These are phyloP conservation scores for Leucoraja erinaceus DNA, from an alignment of 2,113 vertebrate genomes.

Conservation along the genomic window DNA sequence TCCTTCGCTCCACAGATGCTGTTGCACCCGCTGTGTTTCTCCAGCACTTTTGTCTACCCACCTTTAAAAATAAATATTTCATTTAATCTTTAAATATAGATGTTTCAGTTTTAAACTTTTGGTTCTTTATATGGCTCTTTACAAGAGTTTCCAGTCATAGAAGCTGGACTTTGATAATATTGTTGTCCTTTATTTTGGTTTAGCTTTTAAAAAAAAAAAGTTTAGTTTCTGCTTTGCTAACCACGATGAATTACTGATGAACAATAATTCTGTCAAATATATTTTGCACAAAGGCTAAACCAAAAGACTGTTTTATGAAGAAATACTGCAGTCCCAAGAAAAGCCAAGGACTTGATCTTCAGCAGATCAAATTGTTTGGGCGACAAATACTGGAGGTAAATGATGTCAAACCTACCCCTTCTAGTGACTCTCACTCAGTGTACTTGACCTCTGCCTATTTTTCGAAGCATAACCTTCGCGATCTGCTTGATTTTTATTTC, in stretches of 20 bases:
- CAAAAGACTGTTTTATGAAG: constrained; percentile 83
- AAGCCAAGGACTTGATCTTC: constrained; percentile 84
- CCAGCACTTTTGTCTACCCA: too few relatives aligned
- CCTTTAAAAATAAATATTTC: too few relatives aligned
- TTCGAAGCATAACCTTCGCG: neutral
- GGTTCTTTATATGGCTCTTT: neutral
- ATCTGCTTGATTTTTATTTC: constrained; percentile 37
- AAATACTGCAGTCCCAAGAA: constrained; percentile 94
- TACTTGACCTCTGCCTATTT: neutral
- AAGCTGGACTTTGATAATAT: neutral
- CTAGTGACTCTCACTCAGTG: neutral
- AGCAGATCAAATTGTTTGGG: constrained; percentile 80
- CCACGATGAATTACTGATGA: neutral
- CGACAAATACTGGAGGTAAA: constrained; percentile 89
- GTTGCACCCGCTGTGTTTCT: too few relatives aligned
- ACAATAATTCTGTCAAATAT: constrained; percentile 18
- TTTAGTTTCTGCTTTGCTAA: neutral
- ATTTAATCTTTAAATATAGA: neutral
- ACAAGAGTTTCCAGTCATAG: neutral
- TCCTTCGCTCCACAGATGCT: too few relatives aligned
- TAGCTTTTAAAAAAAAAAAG: neutral
- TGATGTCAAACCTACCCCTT: neutral
- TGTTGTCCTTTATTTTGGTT: neutral
- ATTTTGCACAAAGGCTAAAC: constrained; percentile 69
- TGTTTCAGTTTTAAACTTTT: neutral